These are phyloP conservation scores for Temnothorax longispinosus DNA, from an alignment of 1,140 invertebrate species.

Conservation along the genomic window DNA sequence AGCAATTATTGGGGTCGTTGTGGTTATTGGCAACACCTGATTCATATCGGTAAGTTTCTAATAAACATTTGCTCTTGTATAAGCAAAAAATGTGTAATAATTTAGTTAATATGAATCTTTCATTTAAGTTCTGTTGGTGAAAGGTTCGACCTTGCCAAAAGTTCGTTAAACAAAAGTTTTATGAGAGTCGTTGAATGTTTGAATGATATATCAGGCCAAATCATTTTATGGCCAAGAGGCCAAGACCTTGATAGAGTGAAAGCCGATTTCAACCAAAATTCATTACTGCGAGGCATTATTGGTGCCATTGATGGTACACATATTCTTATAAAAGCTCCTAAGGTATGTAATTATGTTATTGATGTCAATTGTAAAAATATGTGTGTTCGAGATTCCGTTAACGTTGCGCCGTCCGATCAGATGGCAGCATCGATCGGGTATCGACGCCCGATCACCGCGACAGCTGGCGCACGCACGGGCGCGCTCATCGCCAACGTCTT, in stretches of 20 bases:
- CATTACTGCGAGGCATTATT: background rate
- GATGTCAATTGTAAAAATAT: background rate
- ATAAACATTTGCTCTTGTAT: background rate
- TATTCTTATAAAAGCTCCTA: conserved; percentile 8
- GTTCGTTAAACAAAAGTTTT: conserved; percentile 5
- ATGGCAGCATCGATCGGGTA: too few species aligned
- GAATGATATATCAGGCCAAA: background rate
- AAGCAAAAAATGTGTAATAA: background rate
- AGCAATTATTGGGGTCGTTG: background rate
- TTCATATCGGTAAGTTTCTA: conserved; percentile 10
- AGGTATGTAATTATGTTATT: conserved; percentile 6
- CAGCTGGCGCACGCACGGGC: too few species aligned
- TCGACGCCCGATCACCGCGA: too few species aligned
- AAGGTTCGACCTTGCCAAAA: conserved; percentile 6
- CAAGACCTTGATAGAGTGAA: background rate
- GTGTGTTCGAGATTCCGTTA: too few species aligned
- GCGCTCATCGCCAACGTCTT: too few species aligned
- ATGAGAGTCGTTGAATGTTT: conserved; percentile 1
- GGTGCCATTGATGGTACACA: conserved; percentile 13
- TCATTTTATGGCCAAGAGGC: conserved; percentile 3
- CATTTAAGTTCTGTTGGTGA: background rate
- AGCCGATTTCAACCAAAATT: conserved; percentile 6
- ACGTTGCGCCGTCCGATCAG: too few species aligned
- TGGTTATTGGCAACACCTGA: conserved; percentile 8
- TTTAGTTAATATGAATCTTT: too few species aligned